Evolutionary conservation across 2,888 invertebrate species (phyloP).

Genomic region (Drosophila nigricruria): DNA sequence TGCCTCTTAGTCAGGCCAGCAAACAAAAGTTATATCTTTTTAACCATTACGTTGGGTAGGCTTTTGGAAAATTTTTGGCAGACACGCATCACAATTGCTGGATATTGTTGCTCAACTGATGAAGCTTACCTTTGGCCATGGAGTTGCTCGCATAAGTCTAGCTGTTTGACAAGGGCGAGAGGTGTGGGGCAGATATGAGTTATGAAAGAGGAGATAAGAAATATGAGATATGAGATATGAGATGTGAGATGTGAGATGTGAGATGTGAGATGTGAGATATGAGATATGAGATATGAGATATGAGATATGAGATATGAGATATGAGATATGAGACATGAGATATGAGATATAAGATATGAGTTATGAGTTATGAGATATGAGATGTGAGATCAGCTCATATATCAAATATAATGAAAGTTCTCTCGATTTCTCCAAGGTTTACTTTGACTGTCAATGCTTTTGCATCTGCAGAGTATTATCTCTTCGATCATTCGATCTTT

Average conservation of each 20-base stretch:
- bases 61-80: constrained; percentile 56
- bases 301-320: not conserved
- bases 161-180: not conserved
- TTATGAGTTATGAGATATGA: not conserved
- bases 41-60: constrained; percentile 60
- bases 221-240: not conserved
- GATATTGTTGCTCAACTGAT: constrained; percentile 37
- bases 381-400: not conserved
- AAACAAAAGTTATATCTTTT: constrained; percentile 76
- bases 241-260: not conserved
- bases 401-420: not conserved
- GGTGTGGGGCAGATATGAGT: not conserved
- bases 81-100: constrained; percentile 40
- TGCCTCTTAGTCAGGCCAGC: constrained; percentile 45
- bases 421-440: not conserved
- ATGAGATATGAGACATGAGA: not conserved
- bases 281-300: not conserved
- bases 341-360: not conserved
- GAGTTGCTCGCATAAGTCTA: not conserved
- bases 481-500: constrained; percentile 8
- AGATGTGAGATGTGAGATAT: not conserved
- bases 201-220: not conserved
- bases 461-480: not conserved
- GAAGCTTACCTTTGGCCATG: not conserved
- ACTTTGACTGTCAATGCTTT: no score